A percentile compares a stretch with the other conserved stretches of the same genome.
Evolutionary conservation across 2,113 vertebrate genomes (phyloP).

Genomic region (Carassius gibelio): DNA sequence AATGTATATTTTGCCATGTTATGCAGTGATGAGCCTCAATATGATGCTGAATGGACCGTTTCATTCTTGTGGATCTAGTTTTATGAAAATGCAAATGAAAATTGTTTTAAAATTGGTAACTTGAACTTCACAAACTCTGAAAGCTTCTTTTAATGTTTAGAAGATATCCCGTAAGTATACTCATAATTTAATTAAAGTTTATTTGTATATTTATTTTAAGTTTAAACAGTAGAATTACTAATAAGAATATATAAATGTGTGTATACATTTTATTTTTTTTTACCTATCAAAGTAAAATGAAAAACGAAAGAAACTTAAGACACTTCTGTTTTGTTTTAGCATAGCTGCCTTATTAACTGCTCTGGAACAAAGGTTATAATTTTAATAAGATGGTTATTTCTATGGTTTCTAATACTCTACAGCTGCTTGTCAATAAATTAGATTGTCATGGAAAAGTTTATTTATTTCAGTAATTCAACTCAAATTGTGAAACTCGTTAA

Average conservation of each 20-base stretch:
- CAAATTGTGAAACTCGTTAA: too few species aligned
- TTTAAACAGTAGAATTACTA: too few species aligned
- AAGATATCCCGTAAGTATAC: neutral
- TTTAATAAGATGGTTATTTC: neutral
- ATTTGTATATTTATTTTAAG: neutral
- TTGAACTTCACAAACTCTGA: neutral
- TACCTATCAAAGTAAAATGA: too few species aligned
- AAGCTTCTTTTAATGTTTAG: neutral
- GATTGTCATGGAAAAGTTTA: too few species aligned
- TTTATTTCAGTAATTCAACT: too few species aligned
- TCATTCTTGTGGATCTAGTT: neutral
- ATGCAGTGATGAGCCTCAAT: neutral
- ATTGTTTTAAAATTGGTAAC: neutral
- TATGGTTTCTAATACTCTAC: neutral
- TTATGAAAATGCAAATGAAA: neutral
- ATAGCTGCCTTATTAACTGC: too few species aligned
- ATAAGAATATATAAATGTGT: too few species aligned
- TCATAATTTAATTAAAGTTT: neutral
- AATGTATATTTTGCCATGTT: slow-evolving; percentile 15
- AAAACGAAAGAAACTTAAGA: too few species aligned
- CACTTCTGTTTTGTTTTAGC: too few species aligned
- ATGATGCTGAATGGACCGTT: neutral
- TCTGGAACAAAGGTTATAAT: too few species aligned
- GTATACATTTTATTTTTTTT: too few species aligned
- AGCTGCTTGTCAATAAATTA: too few species aligned